Conservation (phyloP, 2,113 vertebrate genomes). For the Pan paniscus region DNA sequence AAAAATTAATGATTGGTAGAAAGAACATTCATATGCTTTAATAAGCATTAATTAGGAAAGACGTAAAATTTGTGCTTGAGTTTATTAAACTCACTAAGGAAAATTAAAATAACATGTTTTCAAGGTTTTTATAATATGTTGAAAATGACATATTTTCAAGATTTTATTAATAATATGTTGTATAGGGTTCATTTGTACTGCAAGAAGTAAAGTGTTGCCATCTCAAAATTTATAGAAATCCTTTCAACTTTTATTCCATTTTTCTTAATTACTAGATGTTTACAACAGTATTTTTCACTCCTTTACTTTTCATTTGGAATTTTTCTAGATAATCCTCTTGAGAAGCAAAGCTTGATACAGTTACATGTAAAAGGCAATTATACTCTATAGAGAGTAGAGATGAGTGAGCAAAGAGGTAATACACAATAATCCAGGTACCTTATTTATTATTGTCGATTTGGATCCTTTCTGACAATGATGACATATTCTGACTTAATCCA, state of each 20-base stretch:
- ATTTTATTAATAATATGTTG: neutral
- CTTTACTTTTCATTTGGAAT: neutral
- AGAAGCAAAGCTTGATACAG: neutral
- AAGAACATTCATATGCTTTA: constrained; percentile 4
- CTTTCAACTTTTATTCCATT: constrained; percentile 21
- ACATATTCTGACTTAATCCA: constrained; percentile 31
- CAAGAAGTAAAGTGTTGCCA: neutral
- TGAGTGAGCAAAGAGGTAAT: neutral
- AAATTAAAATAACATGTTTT: constrained; percentile 31
- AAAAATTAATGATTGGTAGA: neutral
- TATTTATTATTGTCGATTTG: neutral
- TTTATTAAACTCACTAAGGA: neutral
- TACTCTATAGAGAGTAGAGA: neutral
- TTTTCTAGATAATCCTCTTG: constrained; percentile 32
- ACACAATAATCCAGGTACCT: neutral
- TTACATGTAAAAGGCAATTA: constrained; percentile 16
- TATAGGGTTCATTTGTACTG: neutral
- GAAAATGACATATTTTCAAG: neutral
- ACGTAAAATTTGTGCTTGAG: neutral
- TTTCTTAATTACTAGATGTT: neutral
- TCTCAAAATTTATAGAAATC: neutral
- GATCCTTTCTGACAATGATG: constrained; percentile 15
- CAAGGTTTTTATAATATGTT: neutral
- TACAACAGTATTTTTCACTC: neutral
- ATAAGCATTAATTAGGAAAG: constrained; percentile 38